Conservation (phyloP, 2,888 invertebrate species). For the Leptopilina syphax region DNA sequence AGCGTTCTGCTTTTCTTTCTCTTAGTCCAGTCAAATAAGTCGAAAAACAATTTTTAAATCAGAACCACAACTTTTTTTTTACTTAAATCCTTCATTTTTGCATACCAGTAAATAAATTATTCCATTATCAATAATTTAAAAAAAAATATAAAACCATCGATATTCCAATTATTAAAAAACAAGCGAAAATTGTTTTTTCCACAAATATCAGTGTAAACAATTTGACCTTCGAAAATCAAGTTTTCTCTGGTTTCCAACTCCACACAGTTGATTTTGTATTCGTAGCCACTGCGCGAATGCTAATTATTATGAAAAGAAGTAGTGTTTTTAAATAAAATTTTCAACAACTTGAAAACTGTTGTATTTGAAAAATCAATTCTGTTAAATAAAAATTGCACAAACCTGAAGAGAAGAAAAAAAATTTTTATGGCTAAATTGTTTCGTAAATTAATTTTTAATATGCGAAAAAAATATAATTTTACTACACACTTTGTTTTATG, state of each 20-base stretch:
- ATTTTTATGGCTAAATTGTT: neutral
- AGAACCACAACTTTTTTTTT: no score
- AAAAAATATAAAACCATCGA: no score
- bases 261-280: neutral
- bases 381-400: neutral
- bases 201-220: neutral
- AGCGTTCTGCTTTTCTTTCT: no score
- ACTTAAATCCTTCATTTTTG: no score
- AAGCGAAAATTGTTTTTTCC: neutral
- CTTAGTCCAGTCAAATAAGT: no score
- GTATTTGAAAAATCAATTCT: neutral
- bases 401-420: neutral
- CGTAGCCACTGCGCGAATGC: neutral
- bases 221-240: conserved; percentile 29
- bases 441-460: conserved; percentile 2
- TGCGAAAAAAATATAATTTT: neutral
- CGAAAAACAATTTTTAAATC: no score
- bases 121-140: no score
- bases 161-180: no score
- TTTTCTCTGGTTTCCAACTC: neutral
- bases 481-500: conserved; percentile 15
- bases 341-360: neutral
- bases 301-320: neutral
- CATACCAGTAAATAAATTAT: no score
- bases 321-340: neutral